Base-by-base conservation (phyloP, 92 coral and sea anemone species). In the Actinostola sp. region DNA sequence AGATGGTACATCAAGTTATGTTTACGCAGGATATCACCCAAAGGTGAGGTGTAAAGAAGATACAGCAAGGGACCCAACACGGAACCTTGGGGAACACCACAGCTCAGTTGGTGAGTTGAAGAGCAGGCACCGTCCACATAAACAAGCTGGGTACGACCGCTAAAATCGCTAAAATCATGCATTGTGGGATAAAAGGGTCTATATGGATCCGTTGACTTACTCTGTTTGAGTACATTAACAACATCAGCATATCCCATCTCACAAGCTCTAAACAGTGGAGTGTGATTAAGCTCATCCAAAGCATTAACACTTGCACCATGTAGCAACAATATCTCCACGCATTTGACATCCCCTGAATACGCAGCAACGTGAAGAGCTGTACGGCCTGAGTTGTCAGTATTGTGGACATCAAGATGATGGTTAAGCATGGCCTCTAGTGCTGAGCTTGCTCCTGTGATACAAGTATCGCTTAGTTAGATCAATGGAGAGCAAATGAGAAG, bases 291-390 rank as follows among this genome's bases (percentile, higher is more conserved):
- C 51, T 64, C 64, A 57, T 94, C 98, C 26, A 85, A 75, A 0
- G 91, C 94, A 44, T 81, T 78, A 48, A 86, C 92, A 54, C 87
- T 85, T 34, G 97, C 94, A 25, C 87, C 79, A 63, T 72, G 44
- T 32, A 84, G 60, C 23, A 94, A 76, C 25, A 94, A 75, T 30
- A 82, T 80, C 81, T 75, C 68, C 8, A 89, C 92, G 48, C 98
- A 91, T 24, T 53, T 63, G 72, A 82, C 70, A 65, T 91, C 90
- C 58, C 98, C 98, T 16, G 94, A 72, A 61, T 82, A 84, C 8
- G 97, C 93, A 0, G 98, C 97, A 21, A 85, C 75, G 60, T 94
- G 98, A 41, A 94, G 76, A 1, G 98, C 97, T 12, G 98, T 88
- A 14, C 96, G 77, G 0, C 94, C 98, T 12, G 89, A 75, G 48